Conservation (phyloP, 2,797 vertebrate genomes). For the Hylomyscus alleni region DNA sequence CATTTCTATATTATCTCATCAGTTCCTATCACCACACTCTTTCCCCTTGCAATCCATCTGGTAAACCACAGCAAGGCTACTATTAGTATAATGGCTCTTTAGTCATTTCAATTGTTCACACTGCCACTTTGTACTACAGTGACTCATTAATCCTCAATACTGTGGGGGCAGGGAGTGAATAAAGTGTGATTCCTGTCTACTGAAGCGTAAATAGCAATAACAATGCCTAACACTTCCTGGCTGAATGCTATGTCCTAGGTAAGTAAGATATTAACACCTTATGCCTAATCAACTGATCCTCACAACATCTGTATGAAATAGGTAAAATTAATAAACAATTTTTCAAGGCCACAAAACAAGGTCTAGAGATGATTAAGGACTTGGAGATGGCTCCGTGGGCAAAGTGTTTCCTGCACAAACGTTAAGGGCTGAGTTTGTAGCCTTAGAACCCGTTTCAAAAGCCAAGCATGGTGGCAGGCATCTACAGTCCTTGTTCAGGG, state of each 20-base stretch:
- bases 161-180: neutral
- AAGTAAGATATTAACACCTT: constrained; percentile 23
- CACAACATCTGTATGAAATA: neutral
- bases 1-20: neutral
- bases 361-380: neutral
- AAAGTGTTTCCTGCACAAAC: neutral
- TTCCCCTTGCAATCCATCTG: neutral
- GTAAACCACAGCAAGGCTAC: neutral
- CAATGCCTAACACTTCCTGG: constrained; percentile 12
- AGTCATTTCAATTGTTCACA: neutral
- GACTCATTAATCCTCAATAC: neutral
- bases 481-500: neutral
- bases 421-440: neutral
- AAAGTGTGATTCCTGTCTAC: neutral
- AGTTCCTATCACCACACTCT: neutral
- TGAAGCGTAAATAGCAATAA: neutral
- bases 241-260: too few relatives aligned
- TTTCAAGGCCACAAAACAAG: constrained; percentile 14
- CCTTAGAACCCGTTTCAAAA: neutral
- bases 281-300: neutral
- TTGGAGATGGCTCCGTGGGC: neutral
- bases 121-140: neutral
- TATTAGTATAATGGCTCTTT: neutral
- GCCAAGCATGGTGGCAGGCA: neutral
- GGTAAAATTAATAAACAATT: neutral